A percentile compares a stretch with the other conserved stretches of the same genome.
Evolutionary conservation across 2,113 vertebrate genomes (phyloP).

Genomic region (Neoarius graeffei): DNA sequence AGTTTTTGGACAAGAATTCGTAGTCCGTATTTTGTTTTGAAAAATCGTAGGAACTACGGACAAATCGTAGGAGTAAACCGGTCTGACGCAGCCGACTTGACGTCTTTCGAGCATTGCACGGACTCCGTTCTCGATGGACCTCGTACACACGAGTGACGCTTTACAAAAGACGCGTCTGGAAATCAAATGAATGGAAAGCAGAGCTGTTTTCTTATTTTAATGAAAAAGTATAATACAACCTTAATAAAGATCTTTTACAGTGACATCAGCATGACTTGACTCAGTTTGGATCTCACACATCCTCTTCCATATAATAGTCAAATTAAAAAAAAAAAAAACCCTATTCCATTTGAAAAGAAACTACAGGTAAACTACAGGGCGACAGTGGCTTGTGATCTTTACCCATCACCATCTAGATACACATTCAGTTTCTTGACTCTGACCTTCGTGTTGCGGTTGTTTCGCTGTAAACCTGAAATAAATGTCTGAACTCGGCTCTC

Average conservation of each 20-base stretch:
- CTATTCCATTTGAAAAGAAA: conserved; percentile 46
- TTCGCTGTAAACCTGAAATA: neutral
- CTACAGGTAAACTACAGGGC: neutral
- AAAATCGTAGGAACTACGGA: too few relatives aligned
- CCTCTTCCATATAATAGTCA: conserved; percentile 54
- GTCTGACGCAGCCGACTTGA: neutral
- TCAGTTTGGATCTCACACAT: conserved; percentile 41
- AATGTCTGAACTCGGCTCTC: neutral
- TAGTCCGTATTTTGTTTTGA: too few relatives aligned
- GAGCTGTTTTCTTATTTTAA: conserved; percentile 73
- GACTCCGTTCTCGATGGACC: neutral
- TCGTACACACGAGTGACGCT: neutral
- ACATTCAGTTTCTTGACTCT: neutral
- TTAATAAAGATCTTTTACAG: conserved; percentile 61
- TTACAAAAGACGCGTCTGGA: neutral
- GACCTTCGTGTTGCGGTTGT: neutral
- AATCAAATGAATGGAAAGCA: neutral
- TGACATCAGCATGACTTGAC: conserved; percentile 58
- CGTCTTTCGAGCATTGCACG: neutral
- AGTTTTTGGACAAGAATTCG: too few relatives aligned
- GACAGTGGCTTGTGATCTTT: conserved; percentile 7
- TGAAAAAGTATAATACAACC: conserved; percentile 75
- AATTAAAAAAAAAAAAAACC: neutral
- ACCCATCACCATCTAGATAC: conserved; percentile 17
- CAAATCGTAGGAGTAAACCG: too few relatives aligned